A percentile compares a stretch with the other conserved stretches of the same genome.
These are phyloP conservation scores for Patella caerulea DNA, from an alignment of 2,888 invertebrate species.

Conservation along the genomic window DNA sequence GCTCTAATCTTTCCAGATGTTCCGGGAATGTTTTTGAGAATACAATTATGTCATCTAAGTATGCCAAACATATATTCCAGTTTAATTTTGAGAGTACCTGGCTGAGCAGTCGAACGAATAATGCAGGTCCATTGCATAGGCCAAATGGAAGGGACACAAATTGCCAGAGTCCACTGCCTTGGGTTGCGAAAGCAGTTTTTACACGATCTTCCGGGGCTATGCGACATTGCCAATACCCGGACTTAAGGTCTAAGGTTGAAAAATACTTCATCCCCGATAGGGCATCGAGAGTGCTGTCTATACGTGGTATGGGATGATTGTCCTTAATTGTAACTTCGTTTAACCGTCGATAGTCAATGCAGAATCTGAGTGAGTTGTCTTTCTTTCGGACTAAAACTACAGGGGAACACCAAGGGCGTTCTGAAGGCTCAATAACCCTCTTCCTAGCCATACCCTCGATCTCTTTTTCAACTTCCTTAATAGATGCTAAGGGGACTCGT, in stretches of 20 bases:
- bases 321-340: constrained; percentile 16
- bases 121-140: constrained; percentile 18
- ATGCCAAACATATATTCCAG: constrained; percentile 16
- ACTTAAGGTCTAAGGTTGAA: constrained; percentile 3
- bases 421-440: not conserved
- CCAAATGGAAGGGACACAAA: constrained; percentile 15
- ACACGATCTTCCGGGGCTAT: constrained; percentile 1
- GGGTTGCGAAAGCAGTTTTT: not conserved
- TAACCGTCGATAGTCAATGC: constrained; percentile 14
- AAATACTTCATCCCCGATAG: not conserved
- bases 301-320: constrained; percentile 11
- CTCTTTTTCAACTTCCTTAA: not conserved
- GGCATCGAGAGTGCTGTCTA: constrained; percentile 13
- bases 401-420: not conserved
- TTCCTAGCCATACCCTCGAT: not conserved
- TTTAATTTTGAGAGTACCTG: constrained; percentile 7
- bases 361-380: not conserved
- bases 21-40: constrained; percentile 11
- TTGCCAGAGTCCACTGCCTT: too few relatives aligned
- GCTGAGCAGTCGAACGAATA: constrained; percentile 21
- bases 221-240: constrained; percentile 11
- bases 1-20: not conserved
- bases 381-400: not conserved
- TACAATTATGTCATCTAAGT: constrained; percentile 16
- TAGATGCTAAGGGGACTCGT: not conserved